A percentile compares a stretch with the other conserved stretches of the same genome.
These are phyloP conservation scores for Daboia siamensis DNA, from an alignment of 2,113 vertebrate genomes.

Conservation along the genomic window DNA sequence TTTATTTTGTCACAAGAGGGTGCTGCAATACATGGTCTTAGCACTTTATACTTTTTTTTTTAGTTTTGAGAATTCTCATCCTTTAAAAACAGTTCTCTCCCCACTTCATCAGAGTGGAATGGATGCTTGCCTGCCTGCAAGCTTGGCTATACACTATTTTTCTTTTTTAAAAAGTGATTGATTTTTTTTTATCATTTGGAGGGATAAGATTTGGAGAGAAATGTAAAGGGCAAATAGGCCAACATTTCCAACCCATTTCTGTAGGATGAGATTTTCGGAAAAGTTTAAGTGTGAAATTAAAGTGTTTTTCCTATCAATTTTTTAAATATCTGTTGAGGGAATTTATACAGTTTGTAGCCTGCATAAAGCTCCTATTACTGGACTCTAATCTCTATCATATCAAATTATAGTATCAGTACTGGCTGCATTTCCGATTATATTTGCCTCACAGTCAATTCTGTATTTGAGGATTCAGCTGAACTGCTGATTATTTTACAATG, in stretches of 20 bases:
- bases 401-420: no score
- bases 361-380: no score
- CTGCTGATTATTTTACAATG: background rate
- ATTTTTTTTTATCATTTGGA: background rate
- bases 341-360: no score
- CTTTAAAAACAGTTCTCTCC: background rate
- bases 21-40: background rate
- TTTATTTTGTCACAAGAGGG: background rate
- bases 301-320: background rate
- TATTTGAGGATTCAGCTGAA: background rate
- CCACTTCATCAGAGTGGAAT: background rate
- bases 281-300: background rate
- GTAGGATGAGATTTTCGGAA: background rate
- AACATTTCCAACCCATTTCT: background rate
- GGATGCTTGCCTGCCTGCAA: background rate
- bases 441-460: background rate
- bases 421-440: background rate
- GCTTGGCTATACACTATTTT: background rate
- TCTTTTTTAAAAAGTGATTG: background rate
- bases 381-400: no score
- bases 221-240: background rate
- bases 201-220: background rate
- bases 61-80: background rate
- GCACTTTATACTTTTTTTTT: background rate
- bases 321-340: no score